Evolutionary conservation across 2,888 invertebrate genomes (phyloP), one percentile per base, ranked within the genome.

Genomic region (Netelia virgata): DNA sequence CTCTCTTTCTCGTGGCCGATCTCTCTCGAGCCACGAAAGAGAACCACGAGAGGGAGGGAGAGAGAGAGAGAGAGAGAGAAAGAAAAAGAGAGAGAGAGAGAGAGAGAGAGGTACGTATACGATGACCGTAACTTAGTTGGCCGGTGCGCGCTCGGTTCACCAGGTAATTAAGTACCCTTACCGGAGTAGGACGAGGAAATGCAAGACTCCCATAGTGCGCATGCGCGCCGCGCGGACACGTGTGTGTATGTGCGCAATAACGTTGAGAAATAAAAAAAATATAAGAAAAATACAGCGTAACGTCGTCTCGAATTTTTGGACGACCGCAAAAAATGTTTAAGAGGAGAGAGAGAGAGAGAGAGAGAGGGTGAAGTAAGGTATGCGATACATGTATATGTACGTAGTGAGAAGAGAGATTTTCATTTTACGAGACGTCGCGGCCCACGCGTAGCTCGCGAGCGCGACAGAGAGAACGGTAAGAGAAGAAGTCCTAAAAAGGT

Each of bases 101-200:
- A n/a, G n/a, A 20, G n/a, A 28, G 20, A 55, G 28, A 18, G 41
- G 16, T n/a, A 36, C 23, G 57, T 63, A 73, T 70, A 63, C 68
- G 83, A 83, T 61, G 80, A 83, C 81, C 80, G 80, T 79, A 83
- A 75, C 79, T 78, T 63, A 53, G 66, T 41, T 59, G 59, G 11
- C 43, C 20, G 11, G 23, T 20, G 41, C 53, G n/a, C 55, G n/a
- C 57, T 28, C 68, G 75, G n/a, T 47, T 28, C 68, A 70, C 72
- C 64, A 41, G 79, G 75, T 82, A 85, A 85, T 85, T 70, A 79
- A 83, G 78, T 85, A 85, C 79, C 78, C 73, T 61, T 68, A 16
- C 77, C 14, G 78, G 66, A 41, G 66, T 28, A 59, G 64, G 10
- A 43, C n/a, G 18, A 70, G 57, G 50, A 69, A 64, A 72, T 64